Percentiles rank a stretch among this genome's conserved stretches.
These are phyloP conservation scores for Heliconius ismenius DNA, from an alignment of 2,888 invertebrate genomes.

Conservation along the genomic window DNA sequence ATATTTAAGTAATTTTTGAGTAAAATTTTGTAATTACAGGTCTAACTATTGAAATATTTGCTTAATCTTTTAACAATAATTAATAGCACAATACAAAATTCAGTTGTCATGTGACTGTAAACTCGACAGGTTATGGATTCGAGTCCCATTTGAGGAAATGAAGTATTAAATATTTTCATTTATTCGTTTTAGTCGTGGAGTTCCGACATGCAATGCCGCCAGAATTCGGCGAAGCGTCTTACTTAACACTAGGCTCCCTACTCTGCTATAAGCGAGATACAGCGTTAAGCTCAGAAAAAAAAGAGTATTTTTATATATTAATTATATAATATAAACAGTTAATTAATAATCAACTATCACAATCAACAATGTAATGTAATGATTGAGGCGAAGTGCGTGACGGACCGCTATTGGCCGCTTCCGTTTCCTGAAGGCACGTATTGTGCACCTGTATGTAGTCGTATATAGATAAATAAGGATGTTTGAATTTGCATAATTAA, in stretches of 20 bases:
- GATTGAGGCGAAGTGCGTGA: slow-evolving; percentile 58
- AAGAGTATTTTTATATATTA: too few species aligned
- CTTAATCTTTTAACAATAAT: background rate
- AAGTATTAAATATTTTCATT: too few species aligned
- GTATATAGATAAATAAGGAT: slow-evolving; percentile 50
- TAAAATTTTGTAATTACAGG: background rate
- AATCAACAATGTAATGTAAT: slow-evolving; percentile 32
- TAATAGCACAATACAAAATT: too few species aligned
- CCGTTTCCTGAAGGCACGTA: slow-evolving; percentile 75
- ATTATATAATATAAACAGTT: slow-evolving; percentile 22
- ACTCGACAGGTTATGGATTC: too few species aligned
- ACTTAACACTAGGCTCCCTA: too few species aligned
- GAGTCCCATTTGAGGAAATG: too few species aligned
- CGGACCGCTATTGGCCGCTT: slow-evolving; percentile 68
- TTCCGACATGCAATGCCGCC: too few species aligned
- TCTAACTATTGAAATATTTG: background rate
- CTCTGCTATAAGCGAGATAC: too few species aligned
- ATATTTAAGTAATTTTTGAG: background rate
- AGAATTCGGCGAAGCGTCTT: too few species aligned
- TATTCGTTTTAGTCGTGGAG: too few species aligned
- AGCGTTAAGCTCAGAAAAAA: background rate
- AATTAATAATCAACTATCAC: slow-evolving; percentile 29
- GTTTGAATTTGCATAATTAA: slow-evolving; percentile 50
- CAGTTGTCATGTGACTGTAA: too few species aligned
- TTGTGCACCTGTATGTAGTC: slow-evolving; percentile 61